Evolutionary conservation across 2,888 invertebrate genomes (phyloP), one percentile per base, ranked within the genome.

Genomic region (Sphaerophoria taeniata): DNA sequence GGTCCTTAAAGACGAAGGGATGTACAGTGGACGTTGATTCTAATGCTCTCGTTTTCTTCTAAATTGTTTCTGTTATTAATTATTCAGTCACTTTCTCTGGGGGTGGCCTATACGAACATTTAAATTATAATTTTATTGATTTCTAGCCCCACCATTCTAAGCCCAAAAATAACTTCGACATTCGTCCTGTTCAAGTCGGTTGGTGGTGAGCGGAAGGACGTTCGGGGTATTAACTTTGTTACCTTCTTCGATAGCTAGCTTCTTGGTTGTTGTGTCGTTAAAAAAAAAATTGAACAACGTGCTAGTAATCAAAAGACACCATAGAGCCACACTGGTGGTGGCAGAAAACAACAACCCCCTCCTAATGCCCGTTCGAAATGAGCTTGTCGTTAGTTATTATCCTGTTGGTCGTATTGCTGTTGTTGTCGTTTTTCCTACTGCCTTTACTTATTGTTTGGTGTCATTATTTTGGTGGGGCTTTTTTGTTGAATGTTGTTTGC

Each of bases 91-190:
- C 70, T 60, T 33, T 76, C 49, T 45, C 58, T 74, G 11, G 9
- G 24, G 9, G 24, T 24, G 4, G 34, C 34, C 16, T 9, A 47
- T 7, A n/a, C 51, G 71, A 75, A 82, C 82, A 87, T 86, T 88
- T 83, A 79, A 87, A 87, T 87, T 81, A 83, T 74, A 77, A 80
- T 79, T 85, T 82, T 87, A 87, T 87, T 87, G 86, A 87, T 87
- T 84, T 36, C 73, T 24, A 24, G 24, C 24, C 24, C 24, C 24
- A 24, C 1, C 24, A 24, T 24, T 24, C 24, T 2, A 2, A 24
- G 24, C 24, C 24, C 24, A 2, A 24, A 24, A 24, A 24, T 24
- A 24, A 2, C 24, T 24, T 24, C 24, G 24, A 24, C 24, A 24
- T 24, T 1, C 2, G 24, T 1, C 24, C 24, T 2, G 24, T 24